Conservation (phyloP, 2,113 vertebrate species). For the Eolophus roseicapilla region DNA sequence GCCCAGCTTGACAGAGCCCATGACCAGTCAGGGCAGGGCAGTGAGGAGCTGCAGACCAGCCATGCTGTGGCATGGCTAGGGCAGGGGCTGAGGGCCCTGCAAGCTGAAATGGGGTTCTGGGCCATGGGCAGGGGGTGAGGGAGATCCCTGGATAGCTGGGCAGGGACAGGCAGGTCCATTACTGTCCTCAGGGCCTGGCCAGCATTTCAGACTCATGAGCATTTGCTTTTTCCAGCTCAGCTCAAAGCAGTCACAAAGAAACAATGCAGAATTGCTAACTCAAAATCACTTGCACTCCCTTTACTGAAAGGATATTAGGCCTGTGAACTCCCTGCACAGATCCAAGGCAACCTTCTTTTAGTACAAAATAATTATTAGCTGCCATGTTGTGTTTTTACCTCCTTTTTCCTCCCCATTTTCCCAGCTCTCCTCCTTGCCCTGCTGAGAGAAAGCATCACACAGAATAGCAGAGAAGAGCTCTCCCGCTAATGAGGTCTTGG, state of each 20-base stretch:
- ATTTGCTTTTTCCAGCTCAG: background rate
- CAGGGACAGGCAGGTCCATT: background rate
- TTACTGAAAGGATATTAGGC: background rate
- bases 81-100: accelerated
- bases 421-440: background rate
- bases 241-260: background rate
- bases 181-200: background rate
- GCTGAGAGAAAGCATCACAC: background rate
- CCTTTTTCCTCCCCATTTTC: background rate
- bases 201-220: background rate
- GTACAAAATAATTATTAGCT: background rate
- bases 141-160: background rate
- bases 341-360: background rate
- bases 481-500: accelerated
- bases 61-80: accelerated
- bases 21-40: background rate
- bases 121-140: background rate
- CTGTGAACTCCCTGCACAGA: background rate
- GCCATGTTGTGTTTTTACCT: background rate
- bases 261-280: background rate
- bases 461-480: background rate
- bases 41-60: background rate
- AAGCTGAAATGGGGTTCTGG: background rate
- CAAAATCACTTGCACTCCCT: background rate
- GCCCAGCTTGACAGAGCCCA: too few relatives aligned